Base-by-base conservation (phyloP, 2,113 vertebrate genomes). In the Cinclus mexicanus region DNA sequence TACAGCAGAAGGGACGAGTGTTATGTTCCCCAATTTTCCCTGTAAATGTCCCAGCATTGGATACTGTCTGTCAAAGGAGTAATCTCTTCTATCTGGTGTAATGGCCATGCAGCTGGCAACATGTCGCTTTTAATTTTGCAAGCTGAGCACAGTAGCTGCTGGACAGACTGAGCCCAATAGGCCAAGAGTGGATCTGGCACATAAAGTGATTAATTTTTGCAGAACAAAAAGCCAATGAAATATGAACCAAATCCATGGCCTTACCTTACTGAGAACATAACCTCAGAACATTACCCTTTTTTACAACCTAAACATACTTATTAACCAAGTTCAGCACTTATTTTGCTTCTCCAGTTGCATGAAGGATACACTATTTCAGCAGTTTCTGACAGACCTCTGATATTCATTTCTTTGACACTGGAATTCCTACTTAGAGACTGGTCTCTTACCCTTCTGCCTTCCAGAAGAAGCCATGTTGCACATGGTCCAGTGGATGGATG, bases 401-500 rank as follows among this genome's bases (percentile, higher is more conserved):
- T 23, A 21, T 65, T 60, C 21, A 7, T 46, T 79, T 91, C 49
- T 68, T 71, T 1, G 1, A 25, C 14, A 4, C 26, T 19, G 11
- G 22, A 67, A 3, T 42, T 78, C 31, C 37, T 75, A 17, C 63
- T 87, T 67, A 60, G 61, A 47, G 46, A 57, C 22, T 41, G 18
- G 18, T n/a, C 13, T 87, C 39, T 68, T 76, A 21, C 2, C 31
- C 23, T 44, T 80, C 22, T 71, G 20, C 83, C 63, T 93, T 94
- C 29, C 67, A 97, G 97, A 94, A 89, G 79, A 29, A 92, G 84
- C 69, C 35, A 22, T 7, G 0, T 39, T 86, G 26, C 20, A 12
- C 26, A 91, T 98, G 76, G 81, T 96, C 72, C 86, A 94, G 2
- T 60, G 90, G 75, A 96, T 97, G 94, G 91, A 97, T 49, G 94